Conservation (phyloP, 2,797 vertebrate genomes). For the Crenichthys baileyi region DNA sequence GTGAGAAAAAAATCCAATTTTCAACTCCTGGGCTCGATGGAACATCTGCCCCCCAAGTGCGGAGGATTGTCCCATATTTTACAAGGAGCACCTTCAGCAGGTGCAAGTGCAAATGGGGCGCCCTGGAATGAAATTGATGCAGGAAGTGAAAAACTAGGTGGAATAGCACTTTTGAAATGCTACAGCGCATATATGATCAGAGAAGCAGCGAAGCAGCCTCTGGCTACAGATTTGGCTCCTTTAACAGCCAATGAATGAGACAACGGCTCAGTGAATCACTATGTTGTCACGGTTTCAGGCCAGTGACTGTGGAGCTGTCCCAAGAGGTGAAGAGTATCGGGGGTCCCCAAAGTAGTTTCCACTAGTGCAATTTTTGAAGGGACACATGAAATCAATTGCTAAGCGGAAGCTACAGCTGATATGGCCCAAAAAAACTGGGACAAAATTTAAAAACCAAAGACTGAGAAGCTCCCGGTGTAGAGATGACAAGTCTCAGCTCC, state of each 20-base stretch:
- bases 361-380: not conserved
- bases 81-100: too few relatives aligned
- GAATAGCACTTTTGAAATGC: too few relatives aligned
- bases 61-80: too few relatives aligned
- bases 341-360: not conserved
- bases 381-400: not conserved
- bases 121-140: too few relatives aligned
- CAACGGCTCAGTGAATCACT: not conserved
- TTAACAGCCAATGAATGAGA: not conserved
- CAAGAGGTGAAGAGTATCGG: not conserved
- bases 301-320: not conserved
- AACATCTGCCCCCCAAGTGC: too few relatives aligned
- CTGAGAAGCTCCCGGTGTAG: not conserved
- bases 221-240: not conserved
- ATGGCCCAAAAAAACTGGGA: not conserved
- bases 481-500: not conserved
- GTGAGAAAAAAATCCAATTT: too few relatives aligned
- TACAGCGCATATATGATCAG: too few relatives aligned
- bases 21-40: too few relatives aligned
- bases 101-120: too few relatives aligned
- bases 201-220: too few relatives aligned
- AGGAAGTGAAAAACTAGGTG: too few relatives aligned
- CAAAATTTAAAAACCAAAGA: not conserved
- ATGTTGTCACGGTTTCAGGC: not conserved
- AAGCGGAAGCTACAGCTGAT: not conserved